These are phyloP conservation scores for Erinaceus europaeus DNA, from an alignment of 2,113 vertebrate genomes.

Conservation along the genomic window DNA sequence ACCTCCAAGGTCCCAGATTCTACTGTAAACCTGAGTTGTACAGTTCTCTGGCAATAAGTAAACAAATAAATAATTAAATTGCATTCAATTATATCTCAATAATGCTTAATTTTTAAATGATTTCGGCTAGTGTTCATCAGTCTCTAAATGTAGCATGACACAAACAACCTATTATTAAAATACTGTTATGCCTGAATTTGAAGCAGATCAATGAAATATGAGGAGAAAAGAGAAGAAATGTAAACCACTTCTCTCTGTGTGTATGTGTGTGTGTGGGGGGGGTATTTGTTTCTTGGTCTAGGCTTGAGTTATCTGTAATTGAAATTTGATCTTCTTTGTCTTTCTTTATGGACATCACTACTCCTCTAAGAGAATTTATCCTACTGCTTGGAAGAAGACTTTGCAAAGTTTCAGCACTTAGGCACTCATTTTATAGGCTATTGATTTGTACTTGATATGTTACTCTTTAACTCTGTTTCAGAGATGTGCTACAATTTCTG, in stretches of 20 bases:
- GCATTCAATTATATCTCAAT: background rate
- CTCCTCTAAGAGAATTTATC: slow-evolving; percentile 9
- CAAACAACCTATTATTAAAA: background rate
- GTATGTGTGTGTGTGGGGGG: no score
- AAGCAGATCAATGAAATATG: no score
- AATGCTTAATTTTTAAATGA: background rate
- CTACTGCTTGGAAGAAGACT: slow-evolving; percentile 33
- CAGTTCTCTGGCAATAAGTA: no score
- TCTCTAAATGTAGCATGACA: background rate
- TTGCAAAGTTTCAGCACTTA: slow-evolving; percentile 24
- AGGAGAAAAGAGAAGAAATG: no score
- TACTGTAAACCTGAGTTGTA: no score
- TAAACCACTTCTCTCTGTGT: no score
- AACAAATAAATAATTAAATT: no score
- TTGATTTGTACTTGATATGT: slow-evolving; percentile 37
- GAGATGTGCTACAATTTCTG: background rate
- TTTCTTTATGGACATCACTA: background rate
- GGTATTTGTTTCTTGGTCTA: no score
- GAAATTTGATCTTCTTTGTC: background rate
- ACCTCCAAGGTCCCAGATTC: no score
- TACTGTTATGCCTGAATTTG: background rate
- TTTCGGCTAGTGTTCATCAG: background rate
- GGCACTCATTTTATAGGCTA: slow-evolving; percentile 32
- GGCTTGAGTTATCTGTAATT: background rate
- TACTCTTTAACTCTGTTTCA: slow-evolving; percentile 24